Base-by-base conservation (phyloP, 2,888 invertebrate genomes). In the Lasioglossum calceatum region DNA sequence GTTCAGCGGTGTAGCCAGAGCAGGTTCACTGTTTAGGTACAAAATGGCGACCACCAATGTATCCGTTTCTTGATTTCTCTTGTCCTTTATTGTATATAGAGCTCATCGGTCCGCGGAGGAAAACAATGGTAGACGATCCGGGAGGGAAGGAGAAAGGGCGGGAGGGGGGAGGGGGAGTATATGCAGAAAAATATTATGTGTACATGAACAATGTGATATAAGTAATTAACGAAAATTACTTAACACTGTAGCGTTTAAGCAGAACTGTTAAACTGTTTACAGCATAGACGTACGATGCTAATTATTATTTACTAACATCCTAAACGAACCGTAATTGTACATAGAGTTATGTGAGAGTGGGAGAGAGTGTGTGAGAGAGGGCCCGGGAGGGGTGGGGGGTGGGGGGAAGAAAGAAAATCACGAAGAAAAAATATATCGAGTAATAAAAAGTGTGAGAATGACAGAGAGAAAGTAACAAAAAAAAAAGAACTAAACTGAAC, bases 151-250 rank as follows among this genome's bases (percentile, higher is more conserved):
- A 0, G 27, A 27, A 27, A 27, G 27, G 27, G 27, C 27, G 27
- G 27, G 7, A 58, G 32, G 5, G 47, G 83, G 82, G 77, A 85
- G 76, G n/a, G 12, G 67, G 84, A 82, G 77, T 88, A 85, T 85
- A 76, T 39, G 83, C 77, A 72, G 85, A 85, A 87, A 87, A 81
- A 88, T 88, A 67, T 64, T 86, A 88, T 87, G 79, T 90, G 93
- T 94, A 94, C 93, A 94, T 93, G 93, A 94, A 94, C 93, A 95
- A 95, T 95, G 95, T 95, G 95, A 95, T 95, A 95, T 94, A 95
- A 95, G 91, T 93, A 93, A 94, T 93, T 93, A 93, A 94, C 93
- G 32, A 92, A 93, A 94, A 93, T 94, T 93, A 93, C 94, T 94
- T 93, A 94, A 94, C 94, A 94, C 93, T 91, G 87, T 94, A 95